Evolutionary conservation across 2,888 invertebrate genomes (phyloP).

Genomic region (Brachylomia viminalis): DNA sequence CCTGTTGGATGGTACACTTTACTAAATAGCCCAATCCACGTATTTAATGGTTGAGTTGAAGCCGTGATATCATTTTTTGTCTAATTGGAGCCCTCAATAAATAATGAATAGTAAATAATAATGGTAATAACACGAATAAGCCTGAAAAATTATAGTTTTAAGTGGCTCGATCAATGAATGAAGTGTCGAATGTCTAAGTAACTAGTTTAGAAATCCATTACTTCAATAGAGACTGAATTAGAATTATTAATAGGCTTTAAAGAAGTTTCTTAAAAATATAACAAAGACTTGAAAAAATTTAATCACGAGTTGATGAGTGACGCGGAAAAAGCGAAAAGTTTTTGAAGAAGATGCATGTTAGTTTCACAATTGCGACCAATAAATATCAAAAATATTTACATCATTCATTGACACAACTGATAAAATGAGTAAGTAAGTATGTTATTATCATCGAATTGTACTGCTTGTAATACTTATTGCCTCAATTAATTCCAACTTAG

Average conservation of each 20-base stretch:
- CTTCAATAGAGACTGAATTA: neutral
- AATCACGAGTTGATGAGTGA: no score
- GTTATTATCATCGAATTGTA: slow-evolving; percentile 21
- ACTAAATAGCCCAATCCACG: neutral
- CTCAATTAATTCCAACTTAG: slow-evolving; percentile 10
- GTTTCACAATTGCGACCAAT: neutral
- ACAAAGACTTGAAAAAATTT: neutral
- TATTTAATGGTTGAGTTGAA: slow-evolving; percentile 1
- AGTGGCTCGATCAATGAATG: neutral
- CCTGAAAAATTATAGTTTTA: neutral
- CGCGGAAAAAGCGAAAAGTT: neutral
- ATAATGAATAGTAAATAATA: neutral
- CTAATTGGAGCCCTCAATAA: neutral
- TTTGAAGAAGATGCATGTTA: neutral
- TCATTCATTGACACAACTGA: slow-evolving; percentile 37
- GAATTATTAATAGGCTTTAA: neutral
- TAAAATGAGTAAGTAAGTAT: slow-evolving; percentile 10
- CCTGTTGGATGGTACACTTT: neutral
- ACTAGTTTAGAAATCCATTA: neutral
- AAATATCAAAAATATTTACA: neutral
- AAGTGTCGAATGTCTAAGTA: neutral
- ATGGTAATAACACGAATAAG: neutral
- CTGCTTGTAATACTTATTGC: slow-evolving; percentile 13
- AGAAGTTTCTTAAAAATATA: neutral
- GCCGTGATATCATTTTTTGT: neutral